Percentiles rank a stretch among this genome's conserved stretches.
Evolutionary conservation across 2,888 invertebrate genomes (phyloP).

Genomic region (Ophion costatus): DNA sequence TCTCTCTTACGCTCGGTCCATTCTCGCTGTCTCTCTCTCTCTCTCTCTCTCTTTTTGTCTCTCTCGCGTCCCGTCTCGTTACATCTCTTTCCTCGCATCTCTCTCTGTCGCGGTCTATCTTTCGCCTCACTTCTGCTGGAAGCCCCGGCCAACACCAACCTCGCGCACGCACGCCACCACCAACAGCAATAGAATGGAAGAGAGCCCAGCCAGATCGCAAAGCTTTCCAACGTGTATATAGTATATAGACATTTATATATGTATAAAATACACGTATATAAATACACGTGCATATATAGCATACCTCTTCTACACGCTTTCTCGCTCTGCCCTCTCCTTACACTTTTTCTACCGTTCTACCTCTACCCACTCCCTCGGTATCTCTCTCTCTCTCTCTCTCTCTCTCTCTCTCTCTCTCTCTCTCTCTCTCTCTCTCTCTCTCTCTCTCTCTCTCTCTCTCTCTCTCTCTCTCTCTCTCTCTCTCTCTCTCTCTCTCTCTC

Average conservation of each 20-base stretch:
- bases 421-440: slow-evolving; percentile 47
- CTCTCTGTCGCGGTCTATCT: slow-evolving; percentile 42
- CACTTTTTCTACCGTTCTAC: slow-evolving; percentile 45
- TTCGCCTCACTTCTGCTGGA: slow-evolving; percentile 35
- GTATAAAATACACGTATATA: neutral
- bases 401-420: slow-evolving; percentile 24
- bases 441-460: slow-evolving; percentile 34
- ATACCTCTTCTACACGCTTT: slow-evolving; percentile 48
- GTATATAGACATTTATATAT: slow-evolving; percentile 10
- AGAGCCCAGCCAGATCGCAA: slow-evolving; percentile 59
- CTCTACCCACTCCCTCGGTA: slow-evolving; percentile 25
- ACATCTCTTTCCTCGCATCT: slow-evolving; percentile 22
- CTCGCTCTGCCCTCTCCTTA: slow-evolving; percentile 53
- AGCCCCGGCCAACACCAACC: slow-evolving; percentile 54
- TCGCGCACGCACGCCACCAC: slow-evolving; percentile 42
- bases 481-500: slow-evolving; percentile 26
- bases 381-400: slow-evolving; percentile 36
- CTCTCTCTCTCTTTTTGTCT: slow-evolving; percentile 34
- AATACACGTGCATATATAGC: neutral
- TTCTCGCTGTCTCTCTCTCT: slow-evolving; percentile 66
- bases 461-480: slow-evolving; percentile 33
- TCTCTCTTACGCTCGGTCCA: slow-evolving; percentile 38
- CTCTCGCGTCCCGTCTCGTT: slow-evolving; percentile 40
- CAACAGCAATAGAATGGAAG: slow-evolving; percentile 60
- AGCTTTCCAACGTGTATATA: slow-evolving; percentile 37